phyloP scores from a whole-genome alignment of 1,140 invertebrate genomes.

The Cecropterus lyciades region DNA sequence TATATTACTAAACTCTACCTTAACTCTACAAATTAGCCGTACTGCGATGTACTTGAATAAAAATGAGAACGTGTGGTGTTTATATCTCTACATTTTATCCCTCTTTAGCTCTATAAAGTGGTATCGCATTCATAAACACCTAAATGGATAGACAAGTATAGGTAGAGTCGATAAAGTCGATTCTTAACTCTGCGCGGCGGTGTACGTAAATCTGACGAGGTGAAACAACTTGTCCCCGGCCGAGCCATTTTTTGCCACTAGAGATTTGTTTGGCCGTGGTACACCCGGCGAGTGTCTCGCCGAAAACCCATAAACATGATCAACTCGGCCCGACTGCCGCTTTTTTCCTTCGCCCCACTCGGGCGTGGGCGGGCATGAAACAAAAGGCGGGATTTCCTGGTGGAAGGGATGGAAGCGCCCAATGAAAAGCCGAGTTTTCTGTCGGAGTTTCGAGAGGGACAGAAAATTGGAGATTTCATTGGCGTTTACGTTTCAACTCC shows the following conservation, averaged over 20 bases:
- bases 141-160: slow-evolving; percentile 38
- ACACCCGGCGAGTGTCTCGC: slow-evolving; percentile 70
- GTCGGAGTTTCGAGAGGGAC: slow-evolving; percentile 60
- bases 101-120: slow-evolving; percentile 19
- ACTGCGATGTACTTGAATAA: neutral
- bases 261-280: slow-evolving; percentile 75
- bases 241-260: slow-evolving; percentile 79
- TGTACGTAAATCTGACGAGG: slow-evolving; percentile 75
- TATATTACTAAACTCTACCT: too few relatives aligned
- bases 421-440: slow-evolving; percentile 49
- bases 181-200: slow-evolving; percentile 49
- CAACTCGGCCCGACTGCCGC: slow-evolving; percentile 66
- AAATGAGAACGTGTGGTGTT: slow-evolving; percentile 13
- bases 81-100: slow-evolving; percentile 27
- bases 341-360: slow-evolving; percentile 67
- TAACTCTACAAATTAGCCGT: too few relatives aligned
- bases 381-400: slow-evolving; percentile 42
- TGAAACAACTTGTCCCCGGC: slow-evolving; percentile 77
- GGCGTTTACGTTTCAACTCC: slow-evolving; percentile 49
- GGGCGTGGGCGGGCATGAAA: slow-evolving; percentile 49
- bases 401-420: slow-evolving; percentile 60
- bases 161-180: slow-evolving; percentile 53
- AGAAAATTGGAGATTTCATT: slow-evolving; percentile 58
- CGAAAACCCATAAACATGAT: slow-evolving; percentile 82
- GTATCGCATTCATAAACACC: slow-evolving; percentile 33